Base-by-base conservation (phyloP, 1,140 invertebrate species). In the Protaetia brevitarsis region DNA sequence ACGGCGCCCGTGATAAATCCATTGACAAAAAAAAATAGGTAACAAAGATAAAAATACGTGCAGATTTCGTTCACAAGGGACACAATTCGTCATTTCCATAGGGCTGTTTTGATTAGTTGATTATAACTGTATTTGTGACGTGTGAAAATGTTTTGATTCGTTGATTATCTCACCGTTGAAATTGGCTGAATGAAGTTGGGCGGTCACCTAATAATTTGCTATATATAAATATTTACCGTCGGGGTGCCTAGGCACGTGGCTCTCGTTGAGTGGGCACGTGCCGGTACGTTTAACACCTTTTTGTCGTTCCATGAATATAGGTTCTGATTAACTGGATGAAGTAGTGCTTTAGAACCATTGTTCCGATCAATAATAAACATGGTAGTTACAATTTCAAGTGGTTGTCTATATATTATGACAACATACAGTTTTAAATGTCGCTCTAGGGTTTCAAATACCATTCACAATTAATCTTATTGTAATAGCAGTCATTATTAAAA, bases 31-130 rank as follows among this genome's bases (percentile, higher is more conserved):
- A 34, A 34, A 34, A 34, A 34, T 11, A 34, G 31, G 31, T 11
- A 34, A 34, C 31, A 51, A 23, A 51, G 26, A 23, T 16, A 51
- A 51, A 51, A 59, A 29, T 59, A 29, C 57, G 23, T 3, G 30
- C 26, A 27, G n/a, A 29, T 51, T 23, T 51, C 41, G 13, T 8
- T 27, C n/a, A n/a, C n/a, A n/a, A n/a, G 23, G 26, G 26, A 29
- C 57, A 59, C 26, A 59, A 29, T n/a, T 59, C 57, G 11, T 29
- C n/a, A 29, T 13, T 29, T 29, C 16, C 6, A 16, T 59, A 28
- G 10, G 57, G 29, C 57, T 59, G 16, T 59, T 59, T 59, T 59
- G 57, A 59, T 59, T 59, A 59, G 57, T 59, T 59, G 57, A 59
- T 59, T 59, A 59, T 59, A 59, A 59, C 57, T 29, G 28, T 59